A percentile compares a stretch with the other conserved stretches of the same genome.
Evolutionary conservation across 1,140 invertebrate species (phyloP).

Genomic region (Dermatophagoides farinae): DNA sequence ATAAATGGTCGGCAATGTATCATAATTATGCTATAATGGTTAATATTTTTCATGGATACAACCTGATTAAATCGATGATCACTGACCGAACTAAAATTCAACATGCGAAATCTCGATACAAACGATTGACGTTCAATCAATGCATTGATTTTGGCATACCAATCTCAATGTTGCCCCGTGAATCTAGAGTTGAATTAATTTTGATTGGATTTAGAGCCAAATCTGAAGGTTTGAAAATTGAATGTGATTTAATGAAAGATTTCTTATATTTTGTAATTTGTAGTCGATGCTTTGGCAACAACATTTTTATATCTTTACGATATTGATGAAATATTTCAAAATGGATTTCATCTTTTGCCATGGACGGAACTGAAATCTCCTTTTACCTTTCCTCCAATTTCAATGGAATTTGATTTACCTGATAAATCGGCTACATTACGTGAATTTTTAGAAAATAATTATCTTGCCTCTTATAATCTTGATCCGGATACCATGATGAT

Average conservation of each 20-base stretch:
- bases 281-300: slow-evolving; percentile 31
- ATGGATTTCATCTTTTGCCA: neutral
- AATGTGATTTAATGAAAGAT: neutral
- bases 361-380: neutral
- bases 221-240: neutral
- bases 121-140: no score
- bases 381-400: neutral
- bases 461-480: neutral
- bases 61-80: no score
- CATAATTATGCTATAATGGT: neutral
- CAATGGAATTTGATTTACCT: neutral
- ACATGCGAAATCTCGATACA: no score
- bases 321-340: neutral
- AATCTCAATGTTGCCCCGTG: neutral
- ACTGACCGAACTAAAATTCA: no score
- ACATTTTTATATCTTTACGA: slow-evolving; percentile 28
- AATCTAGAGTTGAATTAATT: neutral
- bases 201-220: neutral
- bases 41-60: no score
- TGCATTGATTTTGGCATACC: no score
- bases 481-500: neutral
- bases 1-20: slow-evolving; percentile 5
- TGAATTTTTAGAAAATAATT: neutral
- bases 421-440: neutral
- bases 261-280: neutral